Conservation (phyloP, 1,140 invertebrate genomes). For the Drepana arcuata region DNA sequence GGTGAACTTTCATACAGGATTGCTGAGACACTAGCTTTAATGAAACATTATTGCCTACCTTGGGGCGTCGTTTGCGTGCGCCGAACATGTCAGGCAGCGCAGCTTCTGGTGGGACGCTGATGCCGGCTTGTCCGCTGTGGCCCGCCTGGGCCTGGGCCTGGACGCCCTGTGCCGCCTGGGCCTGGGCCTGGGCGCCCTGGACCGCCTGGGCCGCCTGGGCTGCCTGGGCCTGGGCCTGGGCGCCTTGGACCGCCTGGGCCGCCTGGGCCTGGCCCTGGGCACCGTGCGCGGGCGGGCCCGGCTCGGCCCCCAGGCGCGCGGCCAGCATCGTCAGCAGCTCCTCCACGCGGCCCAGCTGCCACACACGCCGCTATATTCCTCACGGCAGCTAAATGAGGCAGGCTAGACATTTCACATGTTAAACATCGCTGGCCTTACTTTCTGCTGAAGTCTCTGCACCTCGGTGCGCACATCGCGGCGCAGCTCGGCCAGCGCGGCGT, state of each 20-base stretch:
- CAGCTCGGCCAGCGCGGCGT: constrained; percentile 46
- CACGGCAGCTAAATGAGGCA: too few species aligned
- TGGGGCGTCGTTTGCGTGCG: too few species aligned
- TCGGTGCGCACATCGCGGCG: constrained; percentile 43
- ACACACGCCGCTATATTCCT: too few species aligned
- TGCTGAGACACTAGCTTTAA: too few species aligned
- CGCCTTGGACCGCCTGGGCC: not conserved
- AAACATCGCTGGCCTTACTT: constrained; percentile 32
- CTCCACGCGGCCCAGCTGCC: constrained; percentile 51
- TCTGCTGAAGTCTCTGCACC: constrained; percentile 52
- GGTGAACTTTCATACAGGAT: too few species aligned
- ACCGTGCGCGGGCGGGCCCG: constrained; percentile 36
- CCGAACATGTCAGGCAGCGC: too few species aligned
- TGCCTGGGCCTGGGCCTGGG: constrained; percentile 64
- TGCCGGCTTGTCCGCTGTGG: too few species aligned
- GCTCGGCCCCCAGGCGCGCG: constrained; percentile 45
- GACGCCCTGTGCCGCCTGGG: constrained; percentile 55
- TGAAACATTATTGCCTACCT: too few species aligned
- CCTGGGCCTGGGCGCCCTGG: constrained; percentile 19
- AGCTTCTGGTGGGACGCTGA: too few species aligned
- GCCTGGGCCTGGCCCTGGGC: constrained; percentile 74
- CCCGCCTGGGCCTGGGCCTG: too few species aligned
- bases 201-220: constrained; percentile 57
- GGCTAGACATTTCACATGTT: too few species aligned
- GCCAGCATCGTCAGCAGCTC: constrained; percentile 52